These are phyloP conservation scores for Bos javanicus DNA, from an alignment of 2,113 vertebrate species.

Conservation along the genomic window DNA sequence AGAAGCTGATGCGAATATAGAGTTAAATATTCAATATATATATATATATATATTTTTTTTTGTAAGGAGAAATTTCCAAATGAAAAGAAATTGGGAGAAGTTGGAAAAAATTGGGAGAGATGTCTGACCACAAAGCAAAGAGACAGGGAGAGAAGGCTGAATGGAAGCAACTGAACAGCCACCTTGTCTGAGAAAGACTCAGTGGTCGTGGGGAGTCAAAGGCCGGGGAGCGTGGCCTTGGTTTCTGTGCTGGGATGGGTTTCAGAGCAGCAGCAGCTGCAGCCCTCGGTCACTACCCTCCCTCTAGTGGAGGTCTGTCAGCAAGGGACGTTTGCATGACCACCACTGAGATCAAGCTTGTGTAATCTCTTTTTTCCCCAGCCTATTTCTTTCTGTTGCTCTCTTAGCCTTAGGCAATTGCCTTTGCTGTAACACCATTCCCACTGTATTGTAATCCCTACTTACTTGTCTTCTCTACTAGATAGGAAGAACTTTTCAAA, in stretches of 20 bases:
- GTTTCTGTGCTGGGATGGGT: too few relatives aligned
- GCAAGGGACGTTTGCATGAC: neutral
- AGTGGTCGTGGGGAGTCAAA: neutral
- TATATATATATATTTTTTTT: too few relatives aligned
- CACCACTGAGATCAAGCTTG: neutral
- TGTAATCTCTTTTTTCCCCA: neutral
- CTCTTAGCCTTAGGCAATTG: neutral
- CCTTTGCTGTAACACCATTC: neutral
- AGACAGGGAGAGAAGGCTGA: neutral
- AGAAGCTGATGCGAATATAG: neutral
- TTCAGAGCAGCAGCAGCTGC: neutral
- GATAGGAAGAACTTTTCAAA: neutral
- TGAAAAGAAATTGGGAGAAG: neutral
- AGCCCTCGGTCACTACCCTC: neutral
- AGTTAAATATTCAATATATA: neutral
- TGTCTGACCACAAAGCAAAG: neutral
- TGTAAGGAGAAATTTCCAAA: neutral
- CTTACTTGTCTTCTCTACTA: neutral
- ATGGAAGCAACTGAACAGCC: neutral
- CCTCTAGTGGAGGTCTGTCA: neutral
- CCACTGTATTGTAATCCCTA: neutral
- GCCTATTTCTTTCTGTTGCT: neutral
- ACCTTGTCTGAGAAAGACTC: neutral
- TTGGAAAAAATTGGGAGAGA: neutral
- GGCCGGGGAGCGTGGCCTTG: rapidly evolving